Evolutionary conservation across 1,140 invertebrate genomes (phyloP).

Genomic region (Parasteatoda tepidariorum): DNA sequence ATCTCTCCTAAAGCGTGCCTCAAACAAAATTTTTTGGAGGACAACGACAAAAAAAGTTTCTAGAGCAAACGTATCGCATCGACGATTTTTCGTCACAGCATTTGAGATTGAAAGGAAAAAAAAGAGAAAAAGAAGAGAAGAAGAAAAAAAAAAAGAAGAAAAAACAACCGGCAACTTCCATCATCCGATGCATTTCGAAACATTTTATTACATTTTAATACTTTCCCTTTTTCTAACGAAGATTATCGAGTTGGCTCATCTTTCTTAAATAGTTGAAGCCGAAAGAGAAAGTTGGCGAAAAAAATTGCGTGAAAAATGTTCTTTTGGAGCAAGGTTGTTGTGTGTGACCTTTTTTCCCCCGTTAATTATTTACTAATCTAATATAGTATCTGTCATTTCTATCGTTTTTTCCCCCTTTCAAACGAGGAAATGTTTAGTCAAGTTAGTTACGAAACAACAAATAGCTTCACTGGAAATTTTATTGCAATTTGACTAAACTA

Average conservation of each 20-base stretch:
- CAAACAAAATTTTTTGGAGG: not conserved
- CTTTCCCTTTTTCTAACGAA: not conserved
- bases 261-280: not conserved
- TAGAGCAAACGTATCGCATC: constrained; percentile 20
- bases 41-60: not conserved
- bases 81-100: not conserved
- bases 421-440: too few species aligned
- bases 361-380: too few species aligned
- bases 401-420: too few species aligned
- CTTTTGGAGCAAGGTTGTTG: not conserved
- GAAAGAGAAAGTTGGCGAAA: not conserved
- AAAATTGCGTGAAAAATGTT: not conserved
- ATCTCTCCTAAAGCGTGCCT: not conserved
- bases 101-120: not conserved
- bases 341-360: too few species aligned
- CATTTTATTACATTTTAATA: not conserved
- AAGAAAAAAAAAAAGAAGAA: not conserved
- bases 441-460: too few species aligned
- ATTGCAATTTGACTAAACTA: too few species aligned
- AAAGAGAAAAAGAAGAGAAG: not conserved
- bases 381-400: too few species aligned
- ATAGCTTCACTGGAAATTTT: too few species aligned
- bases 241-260: not conserved
- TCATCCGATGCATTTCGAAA: not conserved
- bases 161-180: not conserved